Percentiles rank a stretch among this genome's conserved stretches.
Conservation (phyloP, 2,888 invertebrate genomes). For the Sphaerophoria taeniata region DNA sequence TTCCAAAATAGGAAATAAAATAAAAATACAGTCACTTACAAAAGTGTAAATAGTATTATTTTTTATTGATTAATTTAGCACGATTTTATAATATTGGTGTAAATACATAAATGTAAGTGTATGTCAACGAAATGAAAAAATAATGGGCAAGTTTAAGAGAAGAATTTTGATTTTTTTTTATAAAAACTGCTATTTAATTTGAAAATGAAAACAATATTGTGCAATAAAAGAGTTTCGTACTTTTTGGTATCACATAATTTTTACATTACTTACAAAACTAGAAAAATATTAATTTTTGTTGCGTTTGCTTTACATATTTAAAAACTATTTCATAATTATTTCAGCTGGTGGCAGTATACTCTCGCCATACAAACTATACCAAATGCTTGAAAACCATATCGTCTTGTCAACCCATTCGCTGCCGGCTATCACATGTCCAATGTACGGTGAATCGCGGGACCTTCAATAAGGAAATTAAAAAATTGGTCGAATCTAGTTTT, state of each 20-base stretch:
- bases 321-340: slow-evolving; percentile 78
- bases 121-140: slow-evolving; percentile 35
- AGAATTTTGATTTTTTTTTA: slow-evolving; percentile 10
- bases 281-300: slow-evolving; percentile 30
- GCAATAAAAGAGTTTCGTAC: slow-evolving; percentile 36
- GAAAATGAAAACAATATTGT: slow-evolving; percentile 47
- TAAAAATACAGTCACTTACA: slow-evolving; percentile 42
- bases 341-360: slow-evolving; percentile 84
- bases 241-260: slow-evolving; percentile 71
- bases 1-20: slow-evolving; percentile 9
- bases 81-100: slow-evolving; percentile 33
- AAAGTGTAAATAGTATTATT: slow-evolving; percentile 65
- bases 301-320: slow-evolving; percentile 4
- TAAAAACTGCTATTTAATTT: slow-evolving; percentile 29
- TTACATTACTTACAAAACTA: slow-evolving; percentile 41
- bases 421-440: slow-evolving; percentile 92
- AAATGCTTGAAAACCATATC: slow-evolving; percentile 91
- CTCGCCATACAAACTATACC: slow-evolving; percentile 87
- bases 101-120: slow-evolving; percentile 50
- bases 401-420: slow-evolving; percentile 89
- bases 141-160: slow-evolving; percentile 49
- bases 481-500: no score
- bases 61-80: slow-evolving; percentile 46
- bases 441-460: slow-evolving; percentile 90
- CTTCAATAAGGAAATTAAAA: slow-evolving; percentile 81